phyloP scores from a whole-genome alignment of 2,888 invertebrate genomes.

The Exocentrus adspersus region DNA sequence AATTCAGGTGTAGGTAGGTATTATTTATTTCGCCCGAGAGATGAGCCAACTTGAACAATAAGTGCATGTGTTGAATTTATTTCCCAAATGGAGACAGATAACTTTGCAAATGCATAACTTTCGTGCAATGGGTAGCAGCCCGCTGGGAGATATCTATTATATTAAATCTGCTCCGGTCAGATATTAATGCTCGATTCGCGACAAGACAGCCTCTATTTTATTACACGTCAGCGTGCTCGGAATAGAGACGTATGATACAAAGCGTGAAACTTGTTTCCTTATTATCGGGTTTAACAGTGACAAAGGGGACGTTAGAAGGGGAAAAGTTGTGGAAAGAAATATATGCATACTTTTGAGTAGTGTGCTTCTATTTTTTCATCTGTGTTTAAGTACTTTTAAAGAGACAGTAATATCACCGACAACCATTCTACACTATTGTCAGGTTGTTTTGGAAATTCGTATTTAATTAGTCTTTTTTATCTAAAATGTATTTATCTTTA shows the following conservation, averaged over 20 bases:
- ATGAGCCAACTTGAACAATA: constrained; percentile 33
- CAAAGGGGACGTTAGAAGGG: neutral
- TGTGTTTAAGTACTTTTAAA: no score
- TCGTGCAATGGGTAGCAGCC: constrained; percentile 18
- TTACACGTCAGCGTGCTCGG: neutral
- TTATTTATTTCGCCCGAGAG: constrained; percentile 32
- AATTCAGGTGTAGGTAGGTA: constrained; percentile 31
- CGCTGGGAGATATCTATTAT: constrained; percentile 31
- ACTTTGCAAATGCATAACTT: constrained; percentile 26
- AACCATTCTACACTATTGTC: no score
- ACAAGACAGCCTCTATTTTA: neutral
- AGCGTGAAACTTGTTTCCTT: constrained; percentile 1
- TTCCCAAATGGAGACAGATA: constrained; percentile 34
- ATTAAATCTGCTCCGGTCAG: constrained; percentile 32
- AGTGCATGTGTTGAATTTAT: constrained; percentile 32
- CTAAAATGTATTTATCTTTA: no score
- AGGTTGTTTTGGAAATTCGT: no score
- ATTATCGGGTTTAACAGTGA: constrained; percentile 1
- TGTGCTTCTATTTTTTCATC: neutral
- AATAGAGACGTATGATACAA: neutral
- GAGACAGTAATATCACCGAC: no score
- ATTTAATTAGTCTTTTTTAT: no score
- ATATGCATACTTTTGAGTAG: neutral
- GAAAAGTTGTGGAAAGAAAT: neutral
- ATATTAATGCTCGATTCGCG: constrained; percentile 28